These are phyloP conservation scores for Drosophila helvetica DNA, from an alignment of 2,888 invertebrate genomes.

Conservation along the genomic window DNA sequence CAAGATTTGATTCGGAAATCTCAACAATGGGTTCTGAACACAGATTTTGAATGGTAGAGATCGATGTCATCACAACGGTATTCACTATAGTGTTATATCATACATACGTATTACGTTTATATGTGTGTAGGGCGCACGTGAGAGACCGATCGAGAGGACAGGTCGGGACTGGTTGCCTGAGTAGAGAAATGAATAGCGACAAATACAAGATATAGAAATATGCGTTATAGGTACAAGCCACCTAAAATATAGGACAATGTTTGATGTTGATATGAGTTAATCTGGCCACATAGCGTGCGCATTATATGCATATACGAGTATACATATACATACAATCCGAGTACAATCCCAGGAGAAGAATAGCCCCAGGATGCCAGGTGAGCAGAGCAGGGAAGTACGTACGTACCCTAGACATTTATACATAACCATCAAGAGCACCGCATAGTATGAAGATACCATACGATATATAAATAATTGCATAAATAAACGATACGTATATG, in stretches of 20 bases:
- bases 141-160: constrained; percentile 27
- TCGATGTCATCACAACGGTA: constrained; percentile 12
- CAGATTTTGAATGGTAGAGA: constrained; percentile 14
- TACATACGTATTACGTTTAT: neutral
- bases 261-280: constrained; percentile 77
- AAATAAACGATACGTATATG: constrained; percentile 51
- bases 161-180: constrained; percentile 23
- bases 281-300: constrained; percentile 60
- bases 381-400: constrained; percentile 34
- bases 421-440: constrained; percentile 82
- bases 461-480: constrained; percentile 48
- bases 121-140: constrained; percentile 20
- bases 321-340: neutral
- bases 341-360: constrained; percentile 11
- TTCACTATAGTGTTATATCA: constrained; percentile 18
- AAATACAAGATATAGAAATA: constrained; percentile 59
- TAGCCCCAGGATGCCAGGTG: constrained; percentile 15
- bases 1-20: neutral
- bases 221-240: constrained; percentile 52
- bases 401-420: constrained; percentile 70
- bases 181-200: constrained; percentile 52
- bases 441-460: constrained; percentile 78
- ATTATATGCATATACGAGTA: constrained; percentile 53
- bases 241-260: constrained; percentile 74
- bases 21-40: too few species aligned